A percentile compares a stretch with the other conserved stretches of the same genome.
Evolutionary conservation across 2,113 vertebrate species (phyloP).

Genomic region (Tragulus kanchil): DNA sequence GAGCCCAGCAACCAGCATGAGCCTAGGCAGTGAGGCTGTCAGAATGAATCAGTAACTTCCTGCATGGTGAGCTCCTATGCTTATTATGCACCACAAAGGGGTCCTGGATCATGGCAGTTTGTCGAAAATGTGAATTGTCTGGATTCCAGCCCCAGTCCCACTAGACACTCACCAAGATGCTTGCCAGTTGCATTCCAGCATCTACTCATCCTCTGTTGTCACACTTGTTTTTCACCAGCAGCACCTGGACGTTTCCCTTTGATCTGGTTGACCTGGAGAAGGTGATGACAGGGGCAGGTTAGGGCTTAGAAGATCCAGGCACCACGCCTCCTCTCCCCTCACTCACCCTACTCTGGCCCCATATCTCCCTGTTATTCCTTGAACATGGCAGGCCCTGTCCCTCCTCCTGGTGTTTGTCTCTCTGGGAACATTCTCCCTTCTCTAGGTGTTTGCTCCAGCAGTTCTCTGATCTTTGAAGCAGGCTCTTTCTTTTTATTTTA

Average conservation of each 20-base stretch:
- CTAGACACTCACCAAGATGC: conserved; percentile 92
- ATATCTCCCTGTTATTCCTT: not conserved
- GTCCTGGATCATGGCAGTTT: not conserved
- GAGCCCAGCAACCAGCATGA: not conserved
- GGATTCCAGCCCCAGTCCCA: not conserved
- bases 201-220: conserved; percentile 97
- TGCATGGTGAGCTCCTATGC: not conserved
- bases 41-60: not conserved
- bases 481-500: no score
- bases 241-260: conserved; percentile 98
- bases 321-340: not conserved
- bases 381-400: not conserved
- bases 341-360: not conserved
- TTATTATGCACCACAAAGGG: not conserved
- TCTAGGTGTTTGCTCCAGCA: not conserved
- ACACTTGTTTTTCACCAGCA: conserved; percentile 97
- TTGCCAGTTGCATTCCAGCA: conserved; percentile 94
- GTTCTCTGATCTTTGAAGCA: not conserved
- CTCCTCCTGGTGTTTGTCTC: not conserved
- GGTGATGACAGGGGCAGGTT: accelerated
- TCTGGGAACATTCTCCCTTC: not conserved
- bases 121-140: not conserved
- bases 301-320: not conserved
- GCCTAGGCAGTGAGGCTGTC: not conserved
- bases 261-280: conserved; percentile 95